A percentile compares a stretch with the other conserved stretches of the same genome.
Conservation (phyloP, 2,113 vertebrate genomes). For the Gyps fulvus region DNA sequence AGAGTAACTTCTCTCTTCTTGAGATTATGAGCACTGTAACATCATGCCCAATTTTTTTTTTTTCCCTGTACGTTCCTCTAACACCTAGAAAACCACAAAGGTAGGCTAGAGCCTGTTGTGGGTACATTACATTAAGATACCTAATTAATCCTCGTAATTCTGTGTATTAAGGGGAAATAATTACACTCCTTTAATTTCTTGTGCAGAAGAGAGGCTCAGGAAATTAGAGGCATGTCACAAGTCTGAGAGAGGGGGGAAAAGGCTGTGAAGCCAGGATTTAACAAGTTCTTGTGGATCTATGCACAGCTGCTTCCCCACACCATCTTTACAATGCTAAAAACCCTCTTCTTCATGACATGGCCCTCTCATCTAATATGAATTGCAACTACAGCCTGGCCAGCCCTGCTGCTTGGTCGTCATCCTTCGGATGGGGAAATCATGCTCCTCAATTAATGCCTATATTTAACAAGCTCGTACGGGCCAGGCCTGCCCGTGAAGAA, state of each 20-base stretch:
- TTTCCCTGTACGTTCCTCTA: not conserved
- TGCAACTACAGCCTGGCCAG: not conserved
- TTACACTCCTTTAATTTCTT: not conserved
- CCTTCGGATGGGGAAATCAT: not conserved
- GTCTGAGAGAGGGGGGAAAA: accelerated
- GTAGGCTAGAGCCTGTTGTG: not conserved
- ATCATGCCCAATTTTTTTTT: too few relatives aligned
- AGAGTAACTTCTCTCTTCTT: not conserved
- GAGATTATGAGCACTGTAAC: not conserved
- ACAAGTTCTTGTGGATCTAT: not conserved
- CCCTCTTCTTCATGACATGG: accelerated
- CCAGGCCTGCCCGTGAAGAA: not conserved
- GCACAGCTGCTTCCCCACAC: too few relatives aligned
- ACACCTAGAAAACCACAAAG: not conserved
- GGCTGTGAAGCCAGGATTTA: not conserved
- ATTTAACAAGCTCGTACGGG: not conserved
- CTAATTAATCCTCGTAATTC: not conserved
- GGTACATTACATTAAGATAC: not conserved
- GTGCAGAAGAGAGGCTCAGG: not conserved
- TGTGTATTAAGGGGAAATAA: not conserved
- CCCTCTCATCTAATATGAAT: accelerated
- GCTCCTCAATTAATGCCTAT: not conserved
- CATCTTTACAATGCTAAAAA: not conserved
- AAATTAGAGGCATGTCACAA: too few relatives aligned
- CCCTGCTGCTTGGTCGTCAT: not conserved